Percentiles rank a stretch among this genome's conserved stretches.
phyloP scores from a whole-genome alignment of 2,888 invertebrate species.

The Nebria brevicollis region DNA sequence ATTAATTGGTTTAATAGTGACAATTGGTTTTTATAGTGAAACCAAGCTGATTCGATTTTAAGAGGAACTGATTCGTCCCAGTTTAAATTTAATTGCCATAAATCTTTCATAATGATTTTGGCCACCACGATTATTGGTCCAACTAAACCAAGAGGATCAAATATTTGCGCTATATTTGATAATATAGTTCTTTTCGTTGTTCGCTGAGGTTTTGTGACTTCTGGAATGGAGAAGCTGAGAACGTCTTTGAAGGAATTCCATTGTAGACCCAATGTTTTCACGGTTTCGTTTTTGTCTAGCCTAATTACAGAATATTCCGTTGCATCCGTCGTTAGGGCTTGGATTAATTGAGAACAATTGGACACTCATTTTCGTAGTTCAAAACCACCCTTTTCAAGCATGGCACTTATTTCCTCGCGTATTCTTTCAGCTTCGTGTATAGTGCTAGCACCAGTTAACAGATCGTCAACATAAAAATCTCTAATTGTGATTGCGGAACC shows the following conservation, averaged over 20 bases:
- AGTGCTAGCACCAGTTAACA: constrained; percentile 28
- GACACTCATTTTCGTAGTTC: constrained; percentile 2
- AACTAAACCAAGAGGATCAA: constrained; percentile 16
- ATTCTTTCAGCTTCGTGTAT: constrained; percentile 6
- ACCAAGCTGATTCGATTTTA: neutral
- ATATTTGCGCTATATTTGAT: constrained; percentile 13
- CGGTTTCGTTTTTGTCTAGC: constrained; percentile 4
- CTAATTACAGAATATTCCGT: neutral
- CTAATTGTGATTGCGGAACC: constrained; percentile 32
- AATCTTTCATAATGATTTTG: constrained; percentile 7
- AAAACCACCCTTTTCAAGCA: constrained; percentile 29
- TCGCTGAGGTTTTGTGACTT: too few relatives aligned
- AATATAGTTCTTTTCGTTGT: constrained; percentile 10
- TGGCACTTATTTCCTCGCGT: neutral
- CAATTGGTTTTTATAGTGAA: neutral
- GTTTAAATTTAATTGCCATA: constrained; percentile 6
- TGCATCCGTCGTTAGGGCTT: neutral
- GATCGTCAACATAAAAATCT: constrained; percentile 47
- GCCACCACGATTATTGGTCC: constrained; percentile 9
- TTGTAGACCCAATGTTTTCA: constrained; percentile 6
- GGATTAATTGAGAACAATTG: constrained; percentile 7
- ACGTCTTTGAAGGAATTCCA: constrained; percentile 15
- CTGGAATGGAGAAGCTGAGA: neutral
- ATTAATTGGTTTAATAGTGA: neutral
- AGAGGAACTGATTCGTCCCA: constrained; percentile 19